Conservation (phyloP, 2,797 vertebrate genomes). For the Buphagus erythrorhynchus region DNA sequence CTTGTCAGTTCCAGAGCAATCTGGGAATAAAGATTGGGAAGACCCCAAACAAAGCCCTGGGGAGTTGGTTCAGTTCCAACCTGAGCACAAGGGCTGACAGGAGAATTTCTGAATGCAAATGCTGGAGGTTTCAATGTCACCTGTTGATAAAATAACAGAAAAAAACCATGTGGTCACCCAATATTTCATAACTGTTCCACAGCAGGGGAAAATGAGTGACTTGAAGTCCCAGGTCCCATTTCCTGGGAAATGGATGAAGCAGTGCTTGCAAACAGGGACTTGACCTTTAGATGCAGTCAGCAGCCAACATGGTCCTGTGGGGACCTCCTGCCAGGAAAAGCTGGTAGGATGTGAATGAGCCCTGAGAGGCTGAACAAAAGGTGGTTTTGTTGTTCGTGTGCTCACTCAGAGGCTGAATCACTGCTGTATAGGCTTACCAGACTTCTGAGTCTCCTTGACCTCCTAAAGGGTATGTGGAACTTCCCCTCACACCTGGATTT, state of each 20-base stretch:
- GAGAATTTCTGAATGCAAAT: not conserved
- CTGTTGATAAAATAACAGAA: not conserved
- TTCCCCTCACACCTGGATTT: not conserved
- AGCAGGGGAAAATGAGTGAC: not conserved
- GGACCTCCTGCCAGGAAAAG: not conserved
- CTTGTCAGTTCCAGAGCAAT: not conserved
- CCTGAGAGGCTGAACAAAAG: not conserved
- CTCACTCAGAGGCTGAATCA: not conserved
- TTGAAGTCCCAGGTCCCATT: not conserved
- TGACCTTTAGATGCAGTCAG: not conserved
- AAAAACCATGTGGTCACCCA: not conserved
- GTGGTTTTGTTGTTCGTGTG: not conserved
- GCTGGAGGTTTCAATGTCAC: not conserved
- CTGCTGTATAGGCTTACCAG: not conserved
- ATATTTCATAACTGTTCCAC: not conserved
- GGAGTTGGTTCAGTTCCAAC: not conserved
- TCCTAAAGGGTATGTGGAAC: not conserved
- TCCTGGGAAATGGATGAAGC: fast-evolving
- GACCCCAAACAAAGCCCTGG: not conserved
- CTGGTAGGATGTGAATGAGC: not conserved
- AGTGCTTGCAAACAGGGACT: not conserved
- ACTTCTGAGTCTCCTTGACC: not conserved
- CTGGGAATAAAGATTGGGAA: not conserved
- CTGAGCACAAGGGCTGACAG: not conserved
- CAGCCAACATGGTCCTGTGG: not conserved